These are phyloP conservation scores for Ammodytes marinus DNA, from an alignment of 2,113 vertebrate species.

Conservation along the genomic window DNA sequence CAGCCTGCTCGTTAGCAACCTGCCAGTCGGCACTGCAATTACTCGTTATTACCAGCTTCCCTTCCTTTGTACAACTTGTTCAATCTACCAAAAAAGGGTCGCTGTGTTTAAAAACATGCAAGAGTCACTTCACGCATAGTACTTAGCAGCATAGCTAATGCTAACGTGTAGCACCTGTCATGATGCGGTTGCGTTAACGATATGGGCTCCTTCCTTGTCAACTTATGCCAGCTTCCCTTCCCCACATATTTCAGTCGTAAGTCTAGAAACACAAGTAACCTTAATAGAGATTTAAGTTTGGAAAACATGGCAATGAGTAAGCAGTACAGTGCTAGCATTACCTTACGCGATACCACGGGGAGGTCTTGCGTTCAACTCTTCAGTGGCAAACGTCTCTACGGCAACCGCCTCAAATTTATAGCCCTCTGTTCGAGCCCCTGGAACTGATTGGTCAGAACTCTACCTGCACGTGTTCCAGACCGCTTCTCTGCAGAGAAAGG, in stretches of 20 bases:
- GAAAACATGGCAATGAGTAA: neutral
- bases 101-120: too few species aligned
- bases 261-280: neutral
- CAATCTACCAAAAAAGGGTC: too few species aligned
- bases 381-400: constrained; percentile 62
- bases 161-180: neutral
- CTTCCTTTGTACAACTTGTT: neutral
- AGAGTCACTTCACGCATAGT: neutral
- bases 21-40: too few species aligned
- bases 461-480: constrained; percentile 49
- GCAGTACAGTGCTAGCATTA: constrained; percentile 19
- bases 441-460: constrained; percentile 72
- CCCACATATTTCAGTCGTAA: too few species aligned
- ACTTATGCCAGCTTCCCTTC: neutral
- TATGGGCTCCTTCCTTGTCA: neutral
- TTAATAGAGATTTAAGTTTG: fast-evolving
- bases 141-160: neutral
- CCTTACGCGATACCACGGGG: constrained; percentile 37
- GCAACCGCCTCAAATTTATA: constrained; percentile 80
- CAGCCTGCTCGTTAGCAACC: neutral
- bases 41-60: neutral
- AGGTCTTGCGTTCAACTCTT: constrained; percentile 54
- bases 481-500: neutral
- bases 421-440: constrained; percentile 37
- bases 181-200: neutral